Base-by-base conservation (phyloP, 2,113 vertebrate species). In the Octodon degus region DNA sequence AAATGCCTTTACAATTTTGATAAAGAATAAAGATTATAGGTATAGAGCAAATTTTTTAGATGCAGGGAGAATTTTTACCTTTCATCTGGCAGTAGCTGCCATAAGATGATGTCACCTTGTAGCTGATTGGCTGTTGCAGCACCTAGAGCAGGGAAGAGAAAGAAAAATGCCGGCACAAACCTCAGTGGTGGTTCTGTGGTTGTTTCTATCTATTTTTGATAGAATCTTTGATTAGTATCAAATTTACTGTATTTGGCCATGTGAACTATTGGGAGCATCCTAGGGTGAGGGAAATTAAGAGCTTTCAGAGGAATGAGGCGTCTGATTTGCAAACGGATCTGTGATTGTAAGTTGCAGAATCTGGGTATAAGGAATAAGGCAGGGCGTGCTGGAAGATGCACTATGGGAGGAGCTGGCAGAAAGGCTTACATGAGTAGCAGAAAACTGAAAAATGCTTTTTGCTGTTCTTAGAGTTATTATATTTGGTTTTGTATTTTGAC, bases 251-350 rank as follows among this genome's bases (percentile, higher is more conserved):
- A 0, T 96, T 98, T 96, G 98, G 98, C 98, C 98, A 99, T 99
- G 98, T 98, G 98, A 98, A 95, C 95, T 97, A 85, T 97, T 97
- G 97, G 97, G 97, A 98, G 97, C 2, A 5, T 98, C 97, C 98
- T 98, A 98, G 98, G 97, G 98, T 98, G 97, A 98, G 98, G 98
- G 98, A 93, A 98, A 97, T 97, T 98, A 97, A 98, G 98, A 98
- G 98, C 98, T 97, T 82, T 97, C 97, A 98, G 98, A 99, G 99
- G 99, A 98, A 99, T 99, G 99, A 99, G 99, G 98, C 99, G 99
- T 86, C 99, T 99, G 98, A 99, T 99, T 98, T 99, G 99, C 99
- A 99, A 99, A 98, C 99, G 99, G 98, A 99, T 99, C 99, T 99
- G 99, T 99, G 99, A 99, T 99, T 99, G 99, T 99, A 99, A 99